These are phyloP conservation scores for Actenoides lindsayi DNA, from an alignment of 2,113 vertebrate species.

Conservation along the genomic window DNA sequence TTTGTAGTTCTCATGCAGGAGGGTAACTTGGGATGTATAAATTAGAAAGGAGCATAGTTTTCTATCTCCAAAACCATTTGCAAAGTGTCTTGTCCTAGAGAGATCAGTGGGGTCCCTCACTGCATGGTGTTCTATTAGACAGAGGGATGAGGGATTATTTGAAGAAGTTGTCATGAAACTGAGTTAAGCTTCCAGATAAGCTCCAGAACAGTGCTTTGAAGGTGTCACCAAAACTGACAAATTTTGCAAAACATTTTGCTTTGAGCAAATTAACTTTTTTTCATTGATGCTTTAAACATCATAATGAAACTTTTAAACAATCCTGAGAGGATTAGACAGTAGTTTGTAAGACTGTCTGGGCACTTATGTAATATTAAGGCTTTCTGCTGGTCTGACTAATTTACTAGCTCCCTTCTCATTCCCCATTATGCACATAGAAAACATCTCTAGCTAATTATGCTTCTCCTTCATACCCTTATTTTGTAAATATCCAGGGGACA, in stretches of 20 bases:
- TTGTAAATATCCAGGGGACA: not conserved
- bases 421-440: not conserved
- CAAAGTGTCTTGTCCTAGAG: not conserved
- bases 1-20: not conserved
- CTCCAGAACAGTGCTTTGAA: not conserved
- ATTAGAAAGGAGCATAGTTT: not conserved
- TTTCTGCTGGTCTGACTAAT: not conserved
- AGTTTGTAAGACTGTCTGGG: not conserved
- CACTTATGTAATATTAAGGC: not conserved
- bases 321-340: not conserved
- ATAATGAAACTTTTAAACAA: not conserved
- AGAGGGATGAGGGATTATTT: not conserved
- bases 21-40: not conserved
- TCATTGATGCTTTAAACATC: not conserved
- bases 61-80: not conserved
- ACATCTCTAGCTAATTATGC: not conserved
- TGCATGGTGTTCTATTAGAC: accelerated
- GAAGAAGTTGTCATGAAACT: not conserved
- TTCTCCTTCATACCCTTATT: not conserved
- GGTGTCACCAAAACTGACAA: not conserved
- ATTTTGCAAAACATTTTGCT: not conserved
- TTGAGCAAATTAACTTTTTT: not conserved
- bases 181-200: not conserved
- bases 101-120: not conserved
- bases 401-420: not conserved